Evolutionary conservation across 2,797 vertebrate genomes (phyloP).

Genomic region (Diceros bicornis): DNA sequence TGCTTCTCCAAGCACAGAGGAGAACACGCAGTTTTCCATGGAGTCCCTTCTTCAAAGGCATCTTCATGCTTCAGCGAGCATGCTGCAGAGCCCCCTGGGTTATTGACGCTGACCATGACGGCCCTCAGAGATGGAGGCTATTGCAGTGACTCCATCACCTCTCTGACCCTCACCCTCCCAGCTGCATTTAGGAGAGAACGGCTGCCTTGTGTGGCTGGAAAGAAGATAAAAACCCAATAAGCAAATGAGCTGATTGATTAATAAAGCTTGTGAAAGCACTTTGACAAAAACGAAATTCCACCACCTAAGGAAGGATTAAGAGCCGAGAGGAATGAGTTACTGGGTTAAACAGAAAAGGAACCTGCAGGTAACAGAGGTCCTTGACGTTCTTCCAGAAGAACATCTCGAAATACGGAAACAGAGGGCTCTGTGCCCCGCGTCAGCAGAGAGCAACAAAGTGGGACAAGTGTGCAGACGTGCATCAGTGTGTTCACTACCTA

Average conservation of each 20-base stretch:
- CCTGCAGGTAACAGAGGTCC: not conserved
- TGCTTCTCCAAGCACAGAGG: not conserved
- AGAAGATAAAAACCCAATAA: not conserved
- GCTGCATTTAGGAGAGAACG: not conserved
- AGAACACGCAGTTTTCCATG: not conserved
- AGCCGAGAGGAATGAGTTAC: not conserved
- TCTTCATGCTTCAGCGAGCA: not conserved
- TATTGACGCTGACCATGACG: not conserved
- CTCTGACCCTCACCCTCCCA: not conserved
- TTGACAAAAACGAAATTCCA: not conserved
- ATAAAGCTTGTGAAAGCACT: not conserved
- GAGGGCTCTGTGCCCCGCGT: not conserved
- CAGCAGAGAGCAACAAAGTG: not conserved
- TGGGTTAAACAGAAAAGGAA: not conserved
- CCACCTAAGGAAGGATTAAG: not conserved
- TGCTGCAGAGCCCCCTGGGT: not conserved
- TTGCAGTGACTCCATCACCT: not conserved
- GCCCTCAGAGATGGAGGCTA: not conserved
- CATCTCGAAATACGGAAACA: not conserved
- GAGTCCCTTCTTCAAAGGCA: not conserved
- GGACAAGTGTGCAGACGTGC: not conserved
- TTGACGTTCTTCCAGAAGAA: not conserved
- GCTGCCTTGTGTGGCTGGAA: not conserved
- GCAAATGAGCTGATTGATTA: too few relatives aligned
- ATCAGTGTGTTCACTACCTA: not conserved